A percentile compares a stretch with the other conserved stretches of the same genome.
Conservation (phyloP, 2,888 invertebrate species). For the Thecophora atra region DNA sequence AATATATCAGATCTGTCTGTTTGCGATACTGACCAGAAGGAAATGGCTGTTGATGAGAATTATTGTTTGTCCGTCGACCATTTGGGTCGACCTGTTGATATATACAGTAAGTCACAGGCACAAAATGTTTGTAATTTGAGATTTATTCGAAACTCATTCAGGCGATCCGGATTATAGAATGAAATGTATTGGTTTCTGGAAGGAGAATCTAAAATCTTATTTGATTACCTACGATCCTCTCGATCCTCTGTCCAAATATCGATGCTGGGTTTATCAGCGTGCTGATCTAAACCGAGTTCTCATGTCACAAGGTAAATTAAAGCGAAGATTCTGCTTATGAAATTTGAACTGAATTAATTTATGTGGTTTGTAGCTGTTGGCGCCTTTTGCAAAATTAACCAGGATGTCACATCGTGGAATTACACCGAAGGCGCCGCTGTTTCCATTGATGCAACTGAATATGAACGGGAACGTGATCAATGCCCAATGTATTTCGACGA, state of each 20-base stretch:
- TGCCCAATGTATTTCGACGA: slow-evolving; percentile 98
- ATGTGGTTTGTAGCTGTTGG: slow-evolving; percentile 75
- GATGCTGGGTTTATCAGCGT: slow-evolving; percentile 98
- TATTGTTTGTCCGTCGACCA: slow-evolving; percentile 97
- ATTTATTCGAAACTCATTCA: neutral
- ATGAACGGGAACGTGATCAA: slow-evolving; percentile 92
- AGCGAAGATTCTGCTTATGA: neutral
- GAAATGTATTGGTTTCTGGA: slow-evolving; percentile 98
- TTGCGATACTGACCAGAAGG: slow-evolving; percentile 94
- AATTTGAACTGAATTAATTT: neutral
- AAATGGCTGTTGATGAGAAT: slow-evolving; percentile 92
- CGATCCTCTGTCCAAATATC: slow-evolving; percentile 93
- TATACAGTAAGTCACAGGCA: slow-evolving; percentile 75
- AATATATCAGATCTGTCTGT: slow-evolving; percentile 96
- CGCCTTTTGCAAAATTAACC: slow-evolving; percentile 88
- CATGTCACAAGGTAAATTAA: slow-evolving; percentile 72
- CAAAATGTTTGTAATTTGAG: neutral
- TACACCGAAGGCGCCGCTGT: slow-evolving; percentile 89
- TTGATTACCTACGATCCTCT: slow-evolving; percentile 95
- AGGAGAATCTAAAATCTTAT: slow-evolving; percentile 96
- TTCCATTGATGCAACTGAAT: slow-evolving; percentile 88
- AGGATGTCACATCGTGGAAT: slow-evolving; percentile 89
- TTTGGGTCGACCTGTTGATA: slow-evolving; percentile 92
- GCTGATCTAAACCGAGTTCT: slow-evolving; percentile 89
- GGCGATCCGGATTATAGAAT: slow-evolving; percentile 92